Evolutionary conservation across 2,888 invertebrate species (phyloP).

Genomic region (Phragmatobia fuliginosa): DNA sequence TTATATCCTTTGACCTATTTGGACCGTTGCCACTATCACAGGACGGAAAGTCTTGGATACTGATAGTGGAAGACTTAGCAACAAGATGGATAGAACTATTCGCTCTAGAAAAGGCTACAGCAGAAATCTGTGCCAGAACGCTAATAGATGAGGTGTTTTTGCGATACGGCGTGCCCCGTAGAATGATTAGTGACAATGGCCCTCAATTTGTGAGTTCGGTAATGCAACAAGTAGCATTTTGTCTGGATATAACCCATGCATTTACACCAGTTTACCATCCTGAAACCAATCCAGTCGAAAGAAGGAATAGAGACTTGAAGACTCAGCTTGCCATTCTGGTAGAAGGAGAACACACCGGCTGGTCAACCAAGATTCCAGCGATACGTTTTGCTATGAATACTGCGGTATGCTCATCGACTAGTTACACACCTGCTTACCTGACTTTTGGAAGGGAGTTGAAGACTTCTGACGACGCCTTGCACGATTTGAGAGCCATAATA

Average conservation of each 20-base stretch:
- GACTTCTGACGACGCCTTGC: neutral
- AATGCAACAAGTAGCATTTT: neutral
- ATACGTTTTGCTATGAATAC: slow-evolving; percentile 12
- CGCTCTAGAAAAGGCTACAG: neutral
- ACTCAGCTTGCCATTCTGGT: slow-evolving; percentile 37
- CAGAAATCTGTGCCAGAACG: neutral
- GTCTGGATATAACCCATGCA: neutral
- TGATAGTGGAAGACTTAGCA: neutral
- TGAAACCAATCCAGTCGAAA: neutral
- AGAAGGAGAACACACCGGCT: neutral
- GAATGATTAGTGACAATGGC: neutral
- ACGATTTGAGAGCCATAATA: slow-evolving; percentile 3
- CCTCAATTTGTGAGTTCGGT: neutral
- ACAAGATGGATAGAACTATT: neutral
- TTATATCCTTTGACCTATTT: neutral
- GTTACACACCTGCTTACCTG: slow-evolving; percentile 2
- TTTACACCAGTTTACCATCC: neutral
- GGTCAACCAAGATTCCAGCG: neutral
- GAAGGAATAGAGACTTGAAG: neutral
- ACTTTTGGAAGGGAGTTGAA: slow-evolving; percentile 6
- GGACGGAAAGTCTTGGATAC: neutral
- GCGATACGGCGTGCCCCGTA: neutral
- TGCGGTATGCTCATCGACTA: neutral
- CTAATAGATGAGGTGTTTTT: neutral
- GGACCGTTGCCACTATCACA: neutral